Evolutionary conservation across 2,888 invertebrate species (phyloP).

Genomic region (Apoda limacodes): DNA sequence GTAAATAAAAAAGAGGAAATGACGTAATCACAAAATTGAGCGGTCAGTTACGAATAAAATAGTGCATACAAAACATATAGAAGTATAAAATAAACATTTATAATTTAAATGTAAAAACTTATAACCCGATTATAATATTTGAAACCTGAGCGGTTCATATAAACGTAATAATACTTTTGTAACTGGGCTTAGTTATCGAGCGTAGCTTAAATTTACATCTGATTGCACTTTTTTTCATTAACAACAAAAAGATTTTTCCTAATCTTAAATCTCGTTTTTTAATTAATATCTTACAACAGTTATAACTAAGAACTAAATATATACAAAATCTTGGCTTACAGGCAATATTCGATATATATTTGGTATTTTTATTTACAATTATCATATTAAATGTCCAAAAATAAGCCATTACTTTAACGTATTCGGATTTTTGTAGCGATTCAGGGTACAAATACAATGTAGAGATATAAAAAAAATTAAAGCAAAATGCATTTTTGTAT

Average conservation of each 20-base stretch:
- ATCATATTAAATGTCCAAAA: constrained; percentile 33
- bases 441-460: constrained; percentile 58
- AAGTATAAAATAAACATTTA: constrained; percentile 61
- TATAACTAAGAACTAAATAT: constrained; percentile 42
- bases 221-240: constrained; percentile 59
- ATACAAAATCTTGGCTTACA: constrained; percentile 40
- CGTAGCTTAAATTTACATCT: constrained; percentile 59
- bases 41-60: constrained; percentile 45
- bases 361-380: constrained; percentile 66
- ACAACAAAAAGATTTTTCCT: constrained; percentile 51
- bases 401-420: constrained; percentile 50
- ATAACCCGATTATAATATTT: constrained; percentile 67
- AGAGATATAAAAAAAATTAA: constrained; percentile 55
- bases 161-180: constrained; percentile 70
- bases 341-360: constrained; percentile 52
- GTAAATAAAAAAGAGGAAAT: too few species aligned
- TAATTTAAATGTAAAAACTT: constrained; percentile 62
- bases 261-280: constrained; percentile 26
- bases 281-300: constrained; percentile 42
- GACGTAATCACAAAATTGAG: constrained; percentile 51
- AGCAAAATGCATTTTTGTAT: constrained; percentile 68
- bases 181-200: constrained; percentile 54
- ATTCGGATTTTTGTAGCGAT: constrained; percentile 58
- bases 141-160: constrained; percentile 64
- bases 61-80: constrained; percentile 57